phyloP scores from a whole-genome alignment of 2,888 invertebrate genomes.

The Rhogogaster chlorosoma region DNA sequence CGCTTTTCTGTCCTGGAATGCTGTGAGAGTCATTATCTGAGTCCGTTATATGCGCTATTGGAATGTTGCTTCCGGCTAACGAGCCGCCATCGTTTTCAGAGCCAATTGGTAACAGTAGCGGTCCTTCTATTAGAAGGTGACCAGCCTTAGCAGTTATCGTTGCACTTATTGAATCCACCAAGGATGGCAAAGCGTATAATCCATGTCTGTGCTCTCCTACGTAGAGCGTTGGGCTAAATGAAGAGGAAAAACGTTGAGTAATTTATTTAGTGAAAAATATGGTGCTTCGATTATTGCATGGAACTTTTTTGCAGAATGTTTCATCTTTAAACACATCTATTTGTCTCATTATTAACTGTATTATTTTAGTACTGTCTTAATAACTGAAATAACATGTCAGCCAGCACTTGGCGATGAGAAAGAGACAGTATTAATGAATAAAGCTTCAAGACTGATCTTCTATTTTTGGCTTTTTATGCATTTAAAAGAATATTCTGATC shows the following conservation, averaged over 20 bases:
- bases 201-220: constrained; percentile 94
- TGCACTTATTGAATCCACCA: constrained; percentile 94
- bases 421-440: not conserved
- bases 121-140: constrained; percentile 88
- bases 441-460: not conserved
- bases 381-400: not conserved
- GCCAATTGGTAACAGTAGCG: constrained; percentile 75
- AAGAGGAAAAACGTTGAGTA: constrained; percentile 55
- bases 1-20: constrained; percentile 62
- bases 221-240: constrained; percentile 92
- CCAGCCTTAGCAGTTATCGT: constrained; percentile 87
- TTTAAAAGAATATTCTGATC: not conserved
- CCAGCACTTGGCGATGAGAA: not conserved
- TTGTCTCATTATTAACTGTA: not conserved
- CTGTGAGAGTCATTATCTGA: constrained; percentile 66
- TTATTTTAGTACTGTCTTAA: not conserved
- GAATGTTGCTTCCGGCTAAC: constrained; percentile 62
- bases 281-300: not conserved
- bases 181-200: constrained; percentile 93
- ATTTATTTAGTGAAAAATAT: constrained; percentile 1
- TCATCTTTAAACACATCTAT: not conserved
- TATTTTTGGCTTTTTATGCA: not conserved
- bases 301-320: constrained; percentile 20
- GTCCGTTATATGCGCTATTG: constrained; percentile 61
- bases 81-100: constrained; percentile 63